A percentile compares a stretch with the other conserved stretches of the same genome.
phyloP scores from a whole-genome alignment of 2,797 vertebrate genomes.

The Xiphorhynchus erythropygius region DNA sequence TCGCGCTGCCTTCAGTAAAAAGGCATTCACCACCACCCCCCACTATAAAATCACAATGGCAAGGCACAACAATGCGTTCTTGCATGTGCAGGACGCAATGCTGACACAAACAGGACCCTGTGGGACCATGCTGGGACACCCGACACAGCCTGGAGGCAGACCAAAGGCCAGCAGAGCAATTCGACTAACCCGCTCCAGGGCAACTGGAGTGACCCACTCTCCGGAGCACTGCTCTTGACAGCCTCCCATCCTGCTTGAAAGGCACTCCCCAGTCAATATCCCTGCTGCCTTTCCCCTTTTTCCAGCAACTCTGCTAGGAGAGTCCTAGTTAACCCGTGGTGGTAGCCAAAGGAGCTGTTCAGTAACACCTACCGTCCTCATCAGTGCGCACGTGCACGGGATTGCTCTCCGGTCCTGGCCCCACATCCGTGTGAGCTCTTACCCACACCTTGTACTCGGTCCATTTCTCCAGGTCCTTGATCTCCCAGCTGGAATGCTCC shows the following conservation, averaged over 20 bases:
- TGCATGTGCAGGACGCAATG: neutral
- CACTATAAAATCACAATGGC: neutral
- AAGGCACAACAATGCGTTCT: neutral
- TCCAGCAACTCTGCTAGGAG: neutral
- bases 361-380: constrained; percentile 91
- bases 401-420: constrained; percentile 94
- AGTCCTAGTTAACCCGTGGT: neutral
- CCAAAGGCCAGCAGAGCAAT: neutral
- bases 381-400: constrained; percentile 90
- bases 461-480: constrained; percentile 97
- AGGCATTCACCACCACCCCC: neutral
- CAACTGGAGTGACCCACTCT: neutral
- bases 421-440: constrained; percentile 96
- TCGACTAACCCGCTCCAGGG: neutral
- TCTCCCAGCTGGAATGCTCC: constrained; percentile 88
- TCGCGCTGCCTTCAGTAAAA: neutral
- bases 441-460: constrained; percentile 99
- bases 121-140: rapidly evolving
- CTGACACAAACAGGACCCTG: neutral
- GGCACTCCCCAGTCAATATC: neutral
- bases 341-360: neutral
- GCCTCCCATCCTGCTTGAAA: neutral
- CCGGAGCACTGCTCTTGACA: neutral
- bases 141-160: neutral
- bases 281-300: neutral